phyloP scores from a whole-genome alignment of 2,888 invertebrate genomes.

The Agonopterix subpropinquella region DNA sequence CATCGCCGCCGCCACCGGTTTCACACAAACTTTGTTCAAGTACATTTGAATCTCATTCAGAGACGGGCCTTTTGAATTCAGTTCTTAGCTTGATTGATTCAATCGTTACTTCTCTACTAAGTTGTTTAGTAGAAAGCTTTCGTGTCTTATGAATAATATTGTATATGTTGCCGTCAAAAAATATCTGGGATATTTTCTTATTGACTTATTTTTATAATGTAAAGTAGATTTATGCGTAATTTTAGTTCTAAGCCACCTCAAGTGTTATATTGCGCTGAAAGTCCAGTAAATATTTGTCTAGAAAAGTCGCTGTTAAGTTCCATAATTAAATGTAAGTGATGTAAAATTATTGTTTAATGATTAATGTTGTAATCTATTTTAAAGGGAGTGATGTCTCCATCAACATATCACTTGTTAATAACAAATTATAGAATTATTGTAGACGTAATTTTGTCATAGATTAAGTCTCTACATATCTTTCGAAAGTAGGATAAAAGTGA shows the following conservation, averaged over 20 bases:
- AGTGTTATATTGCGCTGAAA: constrained; percentile 61
- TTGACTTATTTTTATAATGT: constrained; percentile 54
- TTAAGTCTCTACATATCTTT: constrained; percentile 64
- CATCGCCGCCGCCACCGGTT: constrained; percentile 24
- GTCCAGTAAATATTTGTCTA: constrained; percentile 34
- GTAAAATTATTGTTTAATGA: constrained; percentile 49
- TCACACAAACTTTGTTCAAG: constrained; percentile 39
- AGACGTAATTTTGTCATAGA: constrained; percentile 64
- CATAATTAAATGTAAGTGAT: constrained; percentile 41
- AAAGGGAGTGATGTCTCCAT: constrained; percentile 67
- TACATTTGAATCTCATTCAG: constrained; percentile 21
- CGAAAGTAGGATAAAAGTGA: constrained; percentile 28
- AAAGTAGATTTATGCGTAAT: constrained; percentile 40
- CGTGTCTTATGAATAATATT: constrained; percentile 24
- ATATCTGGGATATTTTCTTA: constrained; percentile 50
- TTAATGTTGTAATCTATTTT: constrained; percentile 54
- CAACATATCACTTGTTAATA: constrained; percentile 75
- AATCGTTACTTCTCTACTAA: constrained; percentile 1
- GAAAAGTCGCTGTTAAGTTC: constrained; percentile 42
- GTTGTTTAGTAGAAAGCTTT: constrained; percentile 6
- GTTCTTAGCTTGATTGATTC: background rate
- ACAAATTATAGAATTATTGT: constrained; percentile 64
- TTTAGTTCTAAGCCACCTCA: constrained; percentile 67
- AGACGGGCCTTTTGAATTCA: constrained; percentile 11
- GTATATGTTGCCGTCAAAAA: constrained; percentile 44